Percentiles rank a stretch among this genome's conserved stretches.
These are phyloP conservation scores for Platysternon megacephalum DNA, from an alignment of 2,113 vertebrate genomes.

Conservation along the genomic window DNA sequence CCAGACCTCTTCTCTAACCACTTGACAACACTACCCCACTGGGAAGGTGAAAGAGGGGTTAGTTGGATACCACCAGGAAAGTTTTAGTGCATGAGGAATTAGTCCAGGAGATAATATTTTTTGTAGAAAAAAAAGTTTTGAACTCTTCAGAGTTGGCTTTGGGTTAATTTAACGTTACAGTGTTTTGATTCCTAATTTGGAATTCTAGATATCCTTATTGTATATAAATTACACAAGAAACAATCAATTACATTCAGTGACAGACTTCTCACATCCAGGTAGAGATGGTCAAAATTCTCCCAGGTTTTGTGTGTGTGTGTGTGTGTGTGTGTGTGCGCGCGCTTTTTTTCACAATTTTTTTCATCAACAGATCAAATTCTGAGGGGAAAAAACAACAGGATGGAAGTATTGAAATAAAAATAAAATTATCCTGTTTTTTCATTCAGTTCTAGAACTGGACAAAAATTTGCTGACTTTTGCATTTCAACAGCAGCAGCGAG, in stretches of 20 bases:
- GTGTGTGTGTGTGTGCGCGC: too few relatives aligned
- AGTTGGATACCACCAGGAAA: background rate
- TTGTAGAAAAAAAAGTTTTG: background rate
- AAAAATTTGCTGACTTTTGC: background rate
- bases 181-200: background rate
- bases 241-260: background rate
- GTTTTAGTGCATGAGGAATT: background rate
- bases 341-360: background rate
- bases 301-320: background rate
- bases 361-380: background rate
- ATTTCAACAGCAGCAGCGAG: background rate
- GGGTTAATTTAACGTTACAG: background rate
- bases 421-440: background rate
- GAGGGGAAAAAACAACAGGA: background rate
- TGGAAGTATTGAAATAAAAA: background rate
- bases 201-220: background rate
- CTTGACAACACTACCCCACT: background rate
- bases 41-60: background rate
- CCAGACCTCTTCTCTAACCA: too few relatives aligned
- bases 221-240: background rate
- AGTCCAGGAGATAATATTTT: background rate
- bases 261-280: background rate
- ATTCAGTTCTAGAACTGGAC: background rate
- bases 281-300: background rate
- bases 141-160: background rate